Evolutionary conservation across 2,888 invertebrate species (phyloP), one percentile per base, ranked within the genome.

Genomic region (Colostygia pectinataria): DNA sequence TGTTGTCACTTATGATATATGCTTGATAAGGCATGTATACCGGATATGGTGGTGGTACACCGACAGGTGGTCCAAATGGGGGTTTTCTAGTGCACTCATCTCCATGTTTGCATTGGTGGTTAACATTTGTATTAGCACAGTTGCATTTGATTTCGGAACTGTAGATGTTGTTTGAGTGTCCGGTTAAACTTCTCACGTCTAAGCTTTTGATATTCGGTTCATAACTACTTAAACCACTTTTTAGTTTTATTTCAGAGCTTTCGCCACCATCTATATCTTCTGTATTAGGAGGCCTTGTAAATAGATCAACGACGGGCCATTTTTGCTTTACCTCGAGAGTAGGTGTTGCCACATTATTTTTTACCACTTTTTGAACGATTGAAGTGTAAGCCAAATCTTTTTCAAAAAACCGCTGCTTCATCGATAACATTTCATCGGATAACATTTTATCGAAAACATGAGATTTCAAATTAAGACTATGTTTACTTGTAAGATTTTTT

Each of bases 401-500:
- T 49, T 74, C 72, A 33, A 76, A 68, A 28, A 77, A 68, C 36
- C 72, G 69, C 40, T 79, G 71, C 46, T 83, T 80, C 12, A 80
- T 73, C n/a, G 72, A 76, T 24, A 80, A 60, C 74, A 84, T 80
- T 65, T 86, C 82, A 37, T 87, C 76, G 2, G 78, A 78, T 8
- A 83, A 60, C 75, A 80, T 79, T 73, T 79, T 82, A 43, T 83
- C 82, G 37, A 81, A 80, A 1, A 74, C 54, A 46, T 84, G 80
- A 0, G 66, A 71, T 67, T 80, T 81, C 18, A 80, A 71, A 61
- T 83, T 75, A 24, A 59, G 50, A 12, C 29, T 61, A 40, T 59
- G 61, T 2, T 44, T 44, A 20, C 53, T 62, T 24, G 67, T 62
- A 27, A 62, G 37, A 55, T 71, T 71, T 48, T 61, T 49, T 25